These are phyloP conservation scores for Aegypius monachus DNA, from an alignment of 2,113 vertebrate species.

Conservation along the genomic window DNA sequence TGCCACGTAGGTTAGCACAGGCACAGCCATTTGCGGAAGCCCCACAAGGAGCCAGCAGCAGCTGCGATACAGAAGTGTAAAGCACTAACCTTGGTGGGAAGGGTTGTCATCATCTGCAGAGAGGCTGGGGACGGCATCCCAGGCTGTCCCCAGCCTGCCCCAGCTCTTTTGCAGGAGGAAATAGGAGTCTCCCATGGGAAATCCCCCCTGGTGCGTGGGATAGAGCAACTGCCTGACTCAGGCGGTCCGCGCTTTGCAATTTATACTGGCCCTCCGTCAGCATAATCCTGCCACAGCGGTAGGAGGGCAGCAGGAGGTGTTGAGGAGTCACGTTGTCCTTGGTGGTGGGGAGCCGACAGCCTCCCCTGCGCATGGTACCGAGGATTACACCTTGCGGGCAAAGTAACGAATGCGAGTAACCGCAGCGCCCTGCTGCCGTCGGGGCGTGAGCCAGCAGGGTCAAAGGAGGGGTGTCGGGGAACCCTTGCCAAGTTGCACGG, in stretches of 20 bases:
- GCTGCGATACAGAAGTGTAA: background rate
- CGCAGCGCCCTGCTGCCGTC: too few species aligned
- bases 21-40: background rate
- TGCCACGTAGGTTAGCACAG: too few species aligned
- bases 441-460: background rate
- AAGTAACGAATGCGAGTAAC: too few species aligned
- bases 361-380: rapidly evolving
- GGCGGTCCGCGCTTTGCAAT: too few species aligned
- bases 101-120: background rate
- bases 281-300: background rate
- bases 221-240: background rate
- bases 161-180: background rate
- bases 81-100: background rate
- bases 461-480: background rate
- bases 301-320: background rate
- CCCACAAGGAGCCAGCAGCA: background rate
- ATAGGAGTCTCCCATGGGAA: background rate
- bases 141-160: background rate
- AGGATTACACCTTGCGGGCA: too few species aligned
- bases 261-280: too few species aligned
- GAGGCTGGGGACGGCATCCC: background rate
- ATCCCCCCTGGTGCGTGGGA: background rate
- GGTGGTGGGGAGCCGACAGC: too few species aligned
- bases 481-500: background rate
- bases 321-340: background rate